Evolutionary conservation across 92 coral and sea anemone species (phyloP).

Genomic region (Phenganax stokvisi): DNA sequence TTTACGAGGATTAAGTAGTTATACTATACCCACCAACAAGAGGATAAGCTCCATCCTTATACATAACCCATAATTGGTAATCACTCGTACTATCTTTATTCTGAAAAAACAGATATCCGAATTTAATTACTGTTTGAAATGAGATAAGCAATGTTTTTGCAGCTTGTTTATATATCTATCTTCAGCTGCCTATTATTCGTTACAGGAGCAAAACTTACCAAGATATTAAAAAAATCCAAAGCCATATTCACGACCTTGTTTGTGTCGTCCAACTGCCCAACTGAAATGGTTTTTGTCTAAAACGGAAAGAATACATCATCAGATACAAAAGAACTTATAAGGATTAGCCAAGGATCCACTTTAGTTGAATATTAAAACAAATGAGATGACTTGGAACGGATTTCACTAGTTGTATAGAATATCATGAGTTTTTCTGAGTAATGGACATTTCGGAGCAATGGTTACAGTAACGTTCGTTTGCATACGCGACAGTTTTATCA

Average conservation of each 20-base stretch:
- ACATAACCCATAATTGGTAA: conserved; percentile 80
- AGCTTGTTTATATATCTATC: no score
- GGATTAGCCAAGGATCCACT: conserved; percentile 1
- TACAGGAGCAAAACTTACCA: conserved; percentile 50
- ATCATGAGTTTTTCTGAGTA: no score
- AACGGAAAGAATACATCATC: conserved; percentile 13
- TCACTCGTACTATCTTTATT: conserved; percentile 61
- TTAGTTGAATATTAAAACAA: not conserved
- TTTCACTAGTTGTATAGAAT: no score
- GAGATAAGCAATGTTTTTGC: no score
- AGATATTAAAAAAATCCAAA: conserved; percentile 72
- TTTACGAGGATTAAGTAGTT: not conserved
- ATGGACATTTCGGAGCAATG: no score
- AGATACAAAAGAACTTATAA: not conserved
- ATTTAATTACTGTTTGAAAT: no score
- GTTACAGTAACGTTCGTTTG: no score
- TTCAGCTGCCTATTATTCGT: no score
- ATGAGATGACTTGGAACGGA: no score
- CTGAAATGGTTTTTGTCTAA: conserved; percentile 77
- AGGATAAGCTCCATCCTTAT: conserved; percentile 80
- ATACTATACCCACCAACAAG: conserved; percentile 56
- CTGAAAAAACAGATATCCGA: not conserved
- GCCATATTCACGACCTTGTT: conserved; percentile 75
- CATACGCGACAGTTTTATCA: no score
- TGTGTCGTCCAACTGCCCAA: conserved; percentile 78